phyloP scores from a whole-genome alignment of 2,797 vertebrate genomes.

The Eupleurogrammus muticus region DNA sequence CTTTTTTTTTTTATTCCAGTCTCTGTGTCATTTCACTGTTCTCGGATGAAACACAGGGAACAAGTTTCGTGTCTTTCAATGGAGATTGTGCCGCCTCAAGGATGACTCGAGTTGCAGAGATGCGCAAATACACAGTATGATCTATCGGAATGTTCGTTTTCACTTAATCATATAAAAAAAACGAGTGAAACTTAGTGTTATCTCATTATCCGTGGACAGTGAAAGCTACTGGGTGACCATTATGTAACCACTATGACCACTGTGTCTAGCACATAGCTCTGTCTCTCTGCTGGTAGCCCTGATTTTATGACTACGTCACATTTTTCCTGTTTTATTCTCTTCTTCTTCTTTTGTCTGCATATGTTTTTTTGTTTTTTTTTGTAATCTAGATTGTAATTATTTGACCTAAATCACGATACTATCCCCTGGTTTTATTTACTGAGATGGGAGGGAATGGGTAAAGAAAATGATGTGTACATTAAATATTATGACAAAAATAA shows the following conservation, averaged over 20 bases:
- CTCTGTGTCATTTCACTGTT: conserved; percentile 36
- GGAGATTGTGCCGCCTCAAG: conserved; percentile 7
- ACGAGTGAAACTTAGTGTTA: neutral
- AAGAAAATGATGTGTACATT: conserved; percentile 75
- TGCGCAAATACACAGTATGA: neutral
- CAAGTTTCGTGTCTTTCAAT: conserved; percentile 11
- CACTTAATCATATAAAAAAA: neutral
- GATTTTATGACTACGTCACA: conserved; percentile 44
- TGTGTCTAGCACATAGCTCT: conserved; percentile 40
- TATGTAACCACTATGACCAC: conserved; percentile 76
- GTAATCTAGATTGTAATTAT: conserved; percentile 79
- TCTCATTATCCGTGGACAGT: conserved; percentile 24
- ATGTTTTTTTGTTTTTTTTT: conserved; percentile 74
- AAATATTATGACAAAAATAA: conserved; percentile 58
- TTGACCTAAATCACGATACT: conserved; percentile 65
- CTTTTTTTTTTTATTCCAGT: conserved; percentile 11
- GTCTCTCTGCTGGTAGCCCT: conserved; percentile 81
- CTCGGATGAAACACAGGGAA: conserved; percentile 14
- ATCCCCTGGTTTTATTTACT: conserved; percentile 72
- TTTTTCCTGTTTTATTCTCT: conserved; percentile 31
- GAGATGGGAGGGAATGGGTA: conserved; percentile 57
- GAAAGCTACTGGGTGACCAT: conserved; percentile 47
- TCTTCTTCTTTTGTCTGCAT: conserved; percentile 39
- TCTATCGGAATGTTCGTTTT: neutral
- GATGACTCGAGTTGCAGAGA: no score